Evolutionary conservation across 2,113 vertebrate genomes (phyloP).

Genomic region (Melanotaenia duboulayi): DNA sequence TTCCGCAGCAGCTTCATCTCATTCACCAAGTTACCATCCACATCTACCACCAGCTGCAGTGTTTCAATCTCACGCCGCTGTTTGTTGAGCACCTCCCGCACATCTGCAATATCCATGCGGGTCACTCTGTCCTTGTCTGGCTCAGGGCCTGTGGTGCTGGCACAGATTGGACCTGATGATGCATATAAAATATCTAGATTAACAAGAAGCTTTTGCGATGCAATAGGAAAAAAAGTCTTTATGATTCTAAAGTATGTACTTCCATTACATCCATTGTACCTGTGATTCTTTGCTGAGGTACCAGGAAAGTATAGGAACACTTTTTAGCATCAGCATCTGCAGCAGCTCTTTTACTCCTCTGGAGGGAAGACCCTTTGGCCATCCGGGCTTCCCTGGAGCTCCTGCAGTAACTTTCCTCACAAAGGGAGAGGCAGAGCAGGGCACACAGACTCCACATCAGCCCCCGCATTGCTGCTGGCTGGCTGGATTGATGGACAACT

Average conservation of each 20-base stretch:
- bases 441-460: slow-evolving; percentile 85
- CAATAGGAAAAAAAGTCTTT: neutral
- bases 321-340: slow-evolving; percentile 86
- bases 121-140: slow-evolving; percentile 91
- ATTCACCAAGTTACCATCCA: slow-evolving; percentile 95
- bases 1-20: slow-evolving; percentile 97
- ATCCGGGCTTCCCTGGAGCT: slow-evolving; percentile 72
- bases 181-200: slow-evolving; percentile 32
- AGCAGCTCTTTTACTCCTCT: slow-evolving; percentile 81
- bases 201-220: slow-evolving; percentile 1
- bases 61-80: slow-evolving; percentile 95
- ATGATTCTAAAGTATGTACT: neutral
- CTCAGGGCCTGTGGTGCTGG: slow-evolving; percentile 88
- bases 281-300: slow-evolving; percentile 95
- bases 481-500: slow-evolving; percentile 55
- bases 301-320: slow-evolving; percentile 95
- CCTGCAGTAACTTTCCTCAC: slow-evolving; percentile 70
- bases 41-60: slow-evolving; percentile 93
- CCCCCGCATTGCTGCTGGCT: slow-evolving; percentile 83
- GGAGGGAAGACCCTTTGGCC: slow-evolving; percentile 54
- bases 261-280: slow-evolving; percentile 42
- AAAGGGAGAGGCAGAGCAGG: slow-evolving; percentile 84
- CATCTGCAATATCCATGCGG: slow-evolving; percentile 93
- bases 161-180: slow-evolving; percentile 91
- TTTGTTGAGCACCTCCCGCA: slow-evolving; percentile 92